Percentiles rank a stretch among this genome's conserved stretches.
These are phyloP conservation scores for Trypoxylus dichotomus DNA, from an alignment of 1,140 invertebrate species.

Conservation along the genomic window DNA sequence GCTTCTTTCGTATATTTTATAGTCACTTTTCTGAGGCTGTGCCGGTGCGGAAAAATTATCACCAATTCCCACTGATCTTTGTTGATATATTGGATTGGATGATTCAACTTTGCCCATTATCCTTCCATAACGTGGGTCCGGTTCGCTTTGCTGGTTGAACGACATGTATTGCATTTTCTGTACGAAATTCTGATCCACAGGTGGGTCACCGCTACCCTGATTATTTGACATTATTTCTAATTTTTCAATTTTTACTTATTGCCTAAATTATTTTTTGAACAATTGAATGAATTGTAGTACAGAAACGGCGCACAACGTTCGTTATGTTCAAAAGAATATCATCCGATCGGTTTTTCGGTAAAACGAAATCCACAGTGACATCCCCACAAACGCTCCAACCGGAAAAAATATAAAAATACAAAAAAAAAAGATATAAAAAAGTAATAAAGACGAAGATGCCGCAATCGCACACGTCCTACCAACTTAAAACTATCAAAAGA, in stretches of 20 bases:
- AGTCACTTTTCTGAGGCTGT: slow-evolving; percentile 53
- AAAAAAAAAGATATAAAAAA: background rate
- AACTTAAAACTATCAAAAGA: background rate
- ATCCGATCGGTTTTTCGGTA: background rate
- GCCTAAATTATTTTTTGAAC: no score
- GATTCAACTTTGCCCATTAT: slow-evolving; percentile 41
- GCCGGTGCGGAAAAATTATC: slow-evolving; percentile 55
- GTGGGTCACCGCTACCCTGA: slow-evolving; percentile 29
- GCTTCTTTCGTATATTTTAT: slow-evolving; percentile 66
- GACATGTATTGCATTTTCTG: slow-evolving; percentile 47
- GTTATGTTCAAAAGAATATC: background rate
- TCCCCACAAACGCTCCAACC: background rate
- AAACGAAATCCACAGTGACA: background rate
- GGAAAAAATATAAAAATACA: slow-evolving; percentile 8
- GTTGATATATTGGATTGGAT: slow-evolving; percentile 38
- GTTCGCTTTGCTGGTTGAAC: slow-evolving; percentile 35
- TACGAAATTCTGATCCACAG: slow-evolving; percentile 40
- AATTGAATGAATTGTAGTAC: no score
- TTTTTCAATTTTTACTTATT: background rate
- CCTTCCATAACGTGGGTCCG: slow-evolving; percentile 44
- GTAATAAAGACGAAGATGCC: background rate
- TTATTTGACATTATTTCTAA: slow-evolving; percentile 22
- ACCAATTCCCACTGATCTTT: slow-evolving; percentile 55
- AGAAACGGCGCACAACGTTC: no score
- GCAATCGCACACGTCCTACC: background rate